Evolutionary conservation across 2,113 vertebrate species (phyloP).

Genomic region (Chrysochloris asiatica): DNA sequence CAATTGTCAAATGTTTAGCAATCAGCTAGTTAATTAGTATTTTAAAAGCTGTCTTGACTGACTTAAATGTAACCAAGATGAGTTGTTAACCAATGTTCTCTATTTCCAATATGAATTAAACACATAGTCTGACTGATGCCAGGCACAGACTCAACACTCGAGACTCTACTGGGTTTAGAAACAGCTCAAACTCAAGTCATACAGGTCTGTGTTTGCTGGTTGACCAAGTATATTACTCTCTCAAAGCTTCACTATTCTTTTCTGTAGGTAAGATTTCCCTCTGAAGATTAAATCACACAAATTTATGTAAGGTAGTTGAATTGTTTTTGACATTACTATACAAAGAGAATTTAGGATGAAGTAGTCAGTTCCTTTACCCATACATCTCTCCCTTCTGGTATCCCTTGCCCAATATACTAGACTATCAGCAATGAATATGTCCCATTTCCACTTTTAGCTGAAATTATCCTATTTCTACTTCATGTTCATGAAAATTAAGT

Average conservation of each 20-base stretch:
- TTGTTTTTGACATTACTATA: background rate
- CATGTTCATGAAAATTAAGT: background rate
- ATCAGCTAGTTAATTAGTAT: background rate
- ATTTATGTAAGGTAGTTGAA: background rate
- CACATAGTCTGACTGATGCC: background rate
- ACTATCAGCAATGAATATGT: background rate
- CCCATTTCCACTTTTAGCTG: background rate
- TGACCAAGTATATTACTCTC: background rate
- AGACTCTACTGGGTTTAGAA: background rate
- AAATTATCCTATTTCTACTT: background rate
- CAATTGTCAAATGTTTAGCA: background rate
- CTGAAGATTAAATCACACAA: background rate
- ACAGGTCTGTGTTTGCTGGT: background rate
- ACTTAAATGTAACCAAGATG: background rate
- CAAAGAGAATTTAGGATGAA: background rate
- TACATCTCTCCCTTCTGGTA: background rate
- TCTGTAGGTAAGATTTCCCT: background rate
- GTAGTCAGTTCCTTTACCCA: background rate
- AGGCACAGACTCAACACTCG: background rate
- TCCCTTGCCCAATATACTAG: background rate
- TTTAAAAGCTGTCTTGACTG: background rate
- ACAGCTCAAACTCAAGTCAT: background rate
- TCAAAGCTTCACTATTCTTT: background rate
- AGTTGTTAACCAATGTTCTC: background rate
- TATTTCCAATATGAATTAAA: background rate